phyloP scores from a whole-genome alignment of 2,797 vertebrate genomes.

The Poeciliopsis presidionis region DNA sequence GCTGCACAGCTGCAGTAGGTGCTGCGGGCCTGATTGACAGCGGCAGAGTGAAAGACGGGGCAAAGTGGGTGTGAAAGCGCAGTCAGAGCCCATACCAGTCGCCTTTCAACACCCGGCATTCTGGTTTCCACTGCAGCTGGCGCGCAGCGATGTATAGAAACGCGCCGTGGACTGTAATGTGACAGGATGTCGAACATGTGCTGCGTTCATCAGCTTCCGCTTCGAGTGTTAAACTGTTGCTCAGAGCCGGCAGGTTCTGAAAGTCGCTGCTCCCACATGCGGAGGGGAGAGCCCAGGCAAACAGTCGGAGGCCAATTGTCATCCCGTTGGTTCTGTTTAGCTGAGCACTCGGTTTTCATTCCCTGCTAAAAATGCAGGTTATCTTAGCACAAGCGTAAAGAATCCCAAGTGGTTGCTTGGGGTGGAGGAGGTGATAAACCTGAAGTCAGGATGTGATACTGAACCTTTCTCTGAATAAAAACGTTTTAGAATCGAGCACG shows the following conservation, averaged over 20 bases:
- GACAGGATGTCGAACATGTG: constrained; percentile 11
- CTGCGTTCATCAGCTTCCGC: constrained; percentile 2
- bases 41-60: constrained; percentile 29
- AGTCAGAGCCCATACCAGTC: constrained; percentile 16
- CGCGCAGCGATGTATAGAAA: constrained; percentile 19
- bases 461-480: neutral
- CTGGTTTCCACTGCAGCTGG: constrained; percentile 10
- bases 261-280: neutral
- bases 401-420: neutral
- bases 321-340: neutral
- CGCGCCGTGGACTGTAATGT: constrained; percentile 23
- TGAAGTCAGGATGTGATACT: neutral
- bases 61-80: constrained; percentile 15
- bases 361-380: constrained; percentile 5
- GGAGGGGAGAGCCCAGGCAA: neutral
- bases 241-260: neutral
- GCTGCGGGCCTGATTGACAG: constrained; percentile 56
- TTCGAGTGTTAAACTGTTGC: neutral
- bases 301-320: constrained; percentile 9
- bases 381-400: neutral
- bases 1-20: constrained; percentile 16
- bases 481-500: neutral
- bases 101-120: constrained; percentile 29
- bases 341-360: neutral
- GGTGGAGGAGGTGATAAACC: neutral